A percentile compares a stretch with the other conserved stretches of the same genome.
Conservation (phyloP, 2,113 vertebrate species). For the Myrmecobius fasciatus region DNA sequence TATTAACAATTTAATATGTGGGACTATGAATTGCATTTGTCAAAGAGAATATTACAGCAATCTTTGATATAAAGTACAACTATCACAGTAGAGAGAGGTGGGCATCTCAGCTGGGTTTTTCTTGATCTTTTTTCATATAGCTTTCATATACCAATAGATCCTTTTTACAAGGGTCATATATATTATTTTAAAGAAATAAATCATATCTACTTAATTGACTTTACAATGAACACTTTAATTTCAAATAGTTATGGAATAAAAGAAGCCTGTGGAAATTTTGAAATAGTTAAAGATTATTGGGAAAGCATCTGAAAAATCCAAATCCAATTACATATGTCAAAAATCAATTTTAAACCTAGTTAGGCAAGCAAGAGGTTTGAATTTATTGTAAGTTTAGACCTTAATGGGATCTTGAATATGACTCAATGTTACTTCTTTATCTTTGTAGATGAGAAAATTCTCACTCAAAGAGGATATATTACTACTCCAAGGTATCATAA, state of each 20-base stretch:
- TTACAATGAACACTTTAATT: constrained; percentile 15
- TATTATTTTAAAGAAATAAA: constrained; percentile 45
- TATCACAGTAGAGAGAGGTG: constrained; percentile 63
- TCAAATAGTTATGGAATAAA: constrained; percentile 22
- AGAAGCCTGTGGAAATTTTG: neutral
- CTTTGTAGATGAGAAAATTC: neutral
- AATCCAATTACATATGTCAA: neutral
- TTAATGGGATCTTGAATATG: neutral
- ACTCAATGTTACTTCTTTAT: neutral
- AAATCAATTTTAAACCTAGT: neutral
- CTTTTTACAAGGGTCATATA: constrained; percentile 33
- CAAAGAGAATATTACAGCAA: constrained; percentile 79
- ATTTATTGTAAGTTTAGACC: neutral
- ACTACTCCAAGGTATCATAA: neutral
- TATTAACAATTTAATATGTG: constrained; percentile 78
- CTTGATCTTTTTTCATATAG: constrained; percentile 65
- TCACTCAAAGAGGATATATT: neutral
- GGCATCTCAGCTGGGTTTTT: constrained; percentile 68
- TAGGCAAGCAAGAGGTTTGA: neutral
- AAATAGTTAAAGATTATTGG: constrained; percentile 11
- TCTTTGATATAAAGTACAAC: constrained; percentile 77
- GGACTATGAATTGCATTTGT: constrained; percentile 71
- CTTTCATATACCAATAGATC: neutral
- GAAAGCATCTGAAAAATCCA: constrained; percentile 26
- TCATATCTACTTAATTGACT: constrained; percentile 15